Conservation (phyloP, 2,797 vertebrate genomes). For the Peromyscus attwateri region DNA sequence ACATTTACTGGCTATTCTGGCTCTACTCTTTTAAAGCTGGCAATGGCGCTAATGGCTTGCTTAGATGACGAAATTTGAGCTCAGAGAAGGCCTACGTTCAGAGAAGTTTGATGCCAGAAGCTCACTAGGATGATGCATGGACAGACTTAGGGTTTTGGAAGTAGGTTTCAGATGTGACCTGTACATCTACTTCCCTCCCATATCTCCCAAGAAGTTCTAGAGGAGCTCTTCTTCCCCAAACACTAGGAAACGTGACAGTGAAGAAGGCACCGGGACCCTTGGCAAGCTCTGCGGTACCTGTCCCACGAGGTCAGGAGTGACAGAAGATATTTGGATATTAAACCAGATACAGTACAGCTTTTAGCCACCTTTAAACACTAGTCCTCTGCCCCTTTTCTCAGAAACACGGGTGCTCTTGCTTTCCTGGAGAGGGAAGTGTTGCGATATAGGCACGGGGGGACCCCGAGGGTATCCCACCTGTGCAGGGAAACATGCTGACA, state of each 20-base stretch:
- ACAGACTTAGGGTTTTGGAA: background rate
- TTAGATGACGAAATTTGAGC: slow-evolving; percentile 46
- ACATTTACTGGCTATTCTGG: slow-evolving; percentile 37
- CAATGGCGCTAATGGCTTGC: slow-evolving; percentile 37
- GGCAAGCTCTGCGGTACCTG: background rate
- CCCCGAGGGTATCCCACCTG: no score
- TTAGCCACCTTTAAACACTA: background rate
- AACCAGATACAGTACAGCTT: background rate
- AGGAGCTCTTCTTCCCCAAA: background rate
- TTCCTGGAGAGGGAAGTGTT: slow-evolving; percentile 1
- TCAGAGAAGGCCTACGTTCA: background rate
- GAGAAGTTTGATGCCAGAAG: slow-evolving; percentile 40
- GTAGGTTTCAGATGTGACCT: slow-evolving; percentile 28
- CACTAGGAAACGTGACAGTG: background rate
- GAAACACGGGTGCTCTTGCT: background rate
- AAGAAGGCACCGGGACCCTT: background rate
- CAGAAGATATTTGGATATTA: background rate
- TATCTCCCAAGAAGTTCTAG: slow-evolving; percentile 10
- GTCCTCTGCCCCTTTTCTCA: background rate
- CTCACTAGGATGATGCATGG: background rate
- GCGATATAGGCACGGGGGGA: no score
- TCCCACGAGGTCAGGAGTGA: background rate
- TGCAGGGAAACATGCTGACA: no score
- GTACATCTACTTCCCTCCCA: background rate
- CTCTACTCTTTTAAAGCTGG: slow-evolving; percentile 58